A percentile compares a stretch with the other conserved stretches of the same genome.
Conservation (phyloP, 2,113 vertebrate genomes). For the Menidia beryllina region DNA sequence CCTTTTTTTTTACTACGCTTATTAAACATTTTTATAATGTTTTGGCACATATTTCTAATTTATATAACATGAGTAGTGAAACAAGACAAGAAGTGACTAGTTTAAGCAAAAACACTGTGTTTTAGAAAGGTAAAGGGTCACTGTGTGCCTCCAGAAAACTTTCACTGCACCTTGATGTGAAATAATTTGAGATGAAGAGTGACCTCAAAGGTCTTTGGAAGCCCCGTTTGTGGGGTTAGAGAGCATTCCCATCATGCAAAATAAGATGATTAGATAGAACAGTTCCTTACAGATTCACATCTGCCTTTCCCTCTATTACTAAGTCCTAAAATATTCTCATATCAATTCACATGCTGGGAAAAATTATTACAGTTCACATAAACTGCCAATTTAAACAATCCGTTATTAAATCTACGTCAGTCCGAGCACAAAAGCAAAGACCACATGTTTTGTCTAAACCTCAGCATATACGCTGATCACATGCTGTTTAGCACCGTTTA, state of each 20-base stretch:
- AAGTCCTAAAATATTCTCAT: not conserved
- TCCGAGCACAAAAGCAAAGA: not conserved
- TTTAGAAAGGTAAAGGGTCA: not conserved
- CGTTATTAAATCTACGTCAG: not conserved
- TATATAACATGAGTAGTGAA: too few relatives aligned
- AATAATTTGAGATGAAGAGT: not conserved
- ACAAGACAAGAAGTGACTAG: too few relatives aligned
- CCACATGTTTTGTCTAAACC: not conserved
- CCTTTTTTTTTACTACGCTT: not conserved
- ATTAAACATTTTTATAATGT: not conserved
- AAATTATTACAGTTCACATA: not conserved
- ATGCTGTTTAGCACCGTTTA: too few relatives aligned
- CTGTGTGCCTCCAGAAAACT: not conserved
- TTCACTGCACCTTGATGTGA: not conserved
- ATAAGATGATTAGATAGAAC: too few relatives aligned
- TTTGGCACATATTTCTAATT: too few relatives aligned
- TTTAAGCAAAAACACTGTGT: not conserved
- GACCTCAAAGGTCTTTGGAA: not conserved
- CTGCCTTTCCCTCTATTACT: too few relatives aligned
- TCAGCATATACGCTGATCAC: not conserved
- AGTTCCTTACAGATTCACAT: too few relatives aligned
- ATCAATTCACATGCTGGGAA: not conserved
- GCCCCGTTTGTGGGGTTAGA: too few relatives aligned
- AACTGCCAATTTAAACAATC: not conserved
- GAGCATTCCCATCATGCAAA: too few relatives aligned